These are phyloP conservation scores for Musca vetustissima DNA, from an alignment of 1,140 invertebrate species.

Conservation along the genomic window DNA sequence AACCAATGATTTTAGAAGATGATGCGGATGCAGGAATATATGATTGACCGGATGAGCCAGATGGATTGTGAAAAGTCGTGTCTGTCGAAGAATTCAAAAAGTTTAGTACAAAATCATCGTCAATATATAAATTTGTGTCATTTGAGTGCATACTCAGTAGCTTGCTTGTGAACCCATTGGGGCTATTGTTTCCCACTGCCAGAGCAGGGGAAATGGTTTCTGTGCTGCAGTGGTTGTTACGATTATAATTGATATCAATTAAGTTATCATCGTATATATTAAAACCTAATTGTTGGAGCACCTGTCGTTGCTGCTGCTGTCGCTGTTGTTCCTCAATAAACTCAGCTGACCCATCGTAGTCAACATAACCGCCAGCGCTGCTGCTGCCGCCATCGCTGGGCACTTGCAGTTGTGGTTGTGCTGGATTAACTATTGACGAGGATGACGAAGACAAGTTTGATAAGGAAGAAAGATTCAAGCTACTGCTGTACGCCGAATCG, in stretches of 20 bases:
- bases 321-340: slow-evolving; percentile 25
- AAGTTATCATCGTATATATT: slow-evolving; percentile 38
- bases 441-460: slow-evolving; percentile 26
- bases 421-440: slow-evolving; percentile 5
- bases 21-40: not conserved
- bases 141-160: not conserved
- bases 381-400: not conserved
- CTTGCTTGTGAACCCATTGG: not conserved
- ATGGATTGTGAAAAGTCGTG: not conserved
- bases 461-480: slow-evolving; percentile 17
- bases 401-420: not conserved
- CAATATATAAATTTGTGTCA: slow-evolving; percentile 16
- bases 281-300: slow-evolving; percentile 49
- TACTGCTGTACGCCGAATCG: slow-evolving; percentile 17
- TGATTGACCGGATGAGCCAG: too few relatives aligned
- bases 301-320: slow-evolving; percentile 43
- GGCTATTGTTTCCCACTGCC: not conserved
- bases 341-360: too few relatives aligned
- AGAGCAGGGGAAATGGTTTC: slow-evolving; percentile 26
- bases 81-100: slow-evolving; percentile 22
- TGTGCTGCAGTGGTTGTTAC: slow-evolving; percentile 23
- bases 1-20: not conserved
- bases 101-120: slow-evolving; percentile 23
- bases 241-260: slow-evolving; percentile 28
- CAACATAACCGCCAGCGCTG: not conserved